Evolutionary conservation across 2,113 vertebrate genomes (phyloP).

Genomic region (human (Homo sapiens)): DNA sequence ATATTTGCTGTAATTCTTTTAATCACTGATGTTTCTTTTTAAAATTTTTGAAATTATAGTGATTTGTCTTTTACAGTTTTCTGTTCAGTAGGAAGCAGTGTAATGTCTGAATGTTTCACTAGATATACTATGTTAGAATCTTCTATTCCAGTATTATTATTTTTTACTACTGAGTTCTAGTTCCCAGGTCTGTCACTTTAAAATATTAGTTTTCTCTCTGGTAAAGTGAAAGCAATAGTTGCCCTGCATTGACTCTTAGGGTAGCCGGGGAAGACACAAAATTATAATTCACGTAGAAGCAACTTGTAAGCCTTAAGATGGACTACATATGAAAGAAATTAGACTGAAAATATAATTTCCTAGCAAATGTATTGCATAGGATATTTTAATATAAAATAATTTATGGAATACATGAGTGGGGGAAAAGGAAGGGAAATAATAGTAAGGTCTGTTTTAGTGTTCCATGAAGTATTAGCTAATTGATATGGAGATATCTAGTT

Average conservation of each 20-base stretch:
- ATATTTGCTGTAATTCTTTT: background rate
- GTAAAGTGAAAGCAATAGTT: background rate
- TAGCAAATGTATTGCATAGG: background rate
- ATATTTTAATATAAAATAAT: background rate
- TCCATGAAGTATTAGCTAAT: background rate
- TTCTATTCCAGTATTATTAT: background rate
- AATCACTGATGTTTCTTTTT: background rate
- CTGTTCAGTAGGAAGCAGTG: background rate
- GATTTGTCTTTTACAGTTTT: background rate
- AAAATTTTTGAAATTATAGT: background rate
- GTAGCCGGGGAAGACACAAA: background rate
- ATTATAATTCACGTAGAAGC: background rate
- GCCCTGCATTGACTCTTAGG: background rate
- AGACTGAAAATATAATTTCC: background rate
- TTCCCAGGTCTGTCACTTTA: background rate
- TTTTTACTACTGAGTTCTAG: background rate
- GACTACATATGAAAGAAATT: background rate
- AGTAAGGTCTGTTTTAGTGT: too few species aligned
- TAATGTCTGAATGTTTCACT: rapidly evolving
- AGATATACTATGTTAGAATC: too few species aligned
- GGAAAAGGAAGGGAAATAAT: background rate
- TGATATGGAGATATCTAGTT: background rate
- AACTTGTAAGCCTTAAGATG: background rate
- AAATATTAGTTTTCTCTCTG: background rate
- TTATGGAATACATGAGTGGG: background rate